Percentiles rank a stretch among this genome's conserved stretches.
phyloP scores from a whole-genome alignment of 2,888 invertebrate genomes.

The Zaprionus lineosus region DNA sequence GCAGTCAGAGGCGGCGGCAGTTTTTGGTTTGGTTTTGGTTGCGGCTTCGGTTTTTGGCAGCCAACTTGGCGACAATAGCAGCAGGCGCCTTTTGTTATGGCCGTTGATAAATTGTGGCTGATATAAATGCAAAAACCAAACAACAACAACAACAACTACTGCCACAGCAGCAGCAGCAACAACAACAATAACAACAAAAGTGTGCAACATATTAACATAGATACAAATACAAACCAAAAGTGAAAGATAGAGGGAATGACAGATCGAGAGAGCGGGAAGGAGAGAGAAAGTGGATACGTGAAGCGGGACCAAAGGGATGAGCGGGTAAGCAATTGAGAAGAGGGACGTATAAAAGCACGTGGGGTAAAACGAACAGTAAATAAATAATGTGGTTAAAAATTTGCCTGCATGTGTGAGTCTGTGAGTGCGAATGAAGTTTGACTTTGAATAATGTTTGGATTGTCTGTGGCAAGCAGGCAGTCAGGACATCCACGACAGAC shows the following conservation, averaged over 20 bases:
- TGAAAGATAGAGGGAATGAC: not conserved
- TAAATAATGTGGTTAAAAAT: conserved; percentile 78
- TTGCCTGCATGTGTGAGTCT: conserved; percentile 49
- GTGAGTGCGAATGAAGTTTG: conserved; percentile 76
- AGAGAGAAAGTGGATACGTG: not conserved
- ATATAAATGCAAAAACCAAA: conserved; percentile 70
- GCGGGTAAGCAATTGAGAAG: conserved; percentile 1
- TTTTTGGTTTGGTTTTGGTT: conserved; percentile 63
- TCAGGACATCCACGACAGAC: conserved; percentile 39
- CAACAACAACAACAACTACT: conserved; percentile 43
- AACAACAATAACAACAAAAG: conserved; percentile 52
- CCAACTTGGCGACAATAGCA: conserved; percentile 72
- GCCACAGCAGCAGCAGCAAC: too few relatives aligned
- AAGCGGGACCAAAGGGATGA: not conserved
- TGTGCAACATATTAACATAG: conserved; percentile 70
- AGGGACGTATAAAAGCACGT: conserved; percentile 21
- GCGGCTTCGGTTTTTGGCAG: conserved; percentile 69
- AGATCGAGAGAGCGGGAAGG: not conserved
- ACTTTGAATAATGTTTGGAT: conserved; percentile 78
- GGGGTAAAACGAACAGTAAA: conserved; percentile 62
- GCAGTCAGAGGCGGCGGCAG: conserved; percentile 23
- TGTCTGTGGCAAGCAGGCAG: conserved; percentile 73
- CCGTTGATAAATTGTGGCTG: conserved; percentile 77
- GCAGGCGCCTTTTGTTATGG: conserved; percentile 73
- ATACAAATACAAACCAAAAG: conserved; percentile 32